A percentile compares a stretch with the other conserved stretches of the same genome.
phyloP scores from a whole-genome alignment of 2,888 invertebrate genomes.

The Sphaerophoria taeniata region DNA sequence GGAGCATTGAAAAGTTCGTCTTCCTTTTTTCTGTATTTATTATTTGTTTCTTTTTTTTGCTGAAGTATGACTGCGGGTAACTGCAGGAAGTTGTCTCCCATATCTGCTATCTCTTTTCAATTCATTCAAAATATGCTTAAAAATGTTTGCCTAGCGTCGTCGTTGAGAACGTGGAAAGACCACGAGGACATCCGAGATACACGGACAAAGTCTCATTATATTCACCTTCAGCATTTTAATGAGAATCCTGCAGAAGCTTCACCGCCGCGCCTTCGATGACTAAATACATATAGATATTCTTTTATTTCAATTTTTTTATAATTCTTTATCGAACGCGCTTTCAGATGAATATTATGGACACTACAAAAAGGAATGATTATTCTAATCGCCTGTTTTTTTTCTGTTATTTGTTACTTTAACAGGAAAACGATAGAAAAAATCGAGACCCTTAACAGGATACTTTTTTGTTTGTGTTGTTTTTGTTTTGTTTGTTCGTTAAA shows the following conservation, averaged over 20 bases:
- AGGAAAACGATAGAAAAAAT: background rate
- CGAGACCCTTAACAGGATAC: slow-evolving; percentile 40
- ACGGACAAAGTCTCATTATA: slow-evolving; percentile 46
- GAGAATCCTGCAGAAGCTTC: slow-evolving; percentile 66
- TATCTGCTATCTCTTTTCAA: slow-evolving; percentile 48
- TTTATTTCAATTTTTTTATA: slow-evolving; percentile 1
- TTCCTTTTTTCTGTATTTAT: slow-evolving; percentile 7
- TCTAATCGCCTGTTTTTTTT: slow-evolving; percentile 41
- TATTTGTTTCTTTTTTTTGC: slow-evolving; percentile 33
- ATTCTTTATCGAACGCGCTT: slow-evolving; percentile 21
- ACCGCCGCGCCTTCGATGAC: background rate
- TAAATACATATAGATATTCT: too few relatives aligned
- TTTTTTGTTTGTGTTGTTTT: slow-evolving; percentile 48
- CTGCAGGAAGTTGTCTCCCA: slow-evolving; percentile 69
- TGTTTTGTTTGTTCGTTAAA: slow-evolving; percentile 57
- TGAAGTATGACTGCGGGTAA: slow-evolving; percentile 73
- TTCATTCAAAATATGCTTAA: slow-evolving; percentile 29
- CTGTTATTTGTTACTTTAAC: slow-evolving; percentile 26
- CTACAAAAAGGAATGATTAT: slow-evolving; percentile 40
- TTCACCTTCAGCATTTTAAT: slow-evolving; percentile 72
- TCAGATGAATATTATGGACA: slow-evolving; percentile 28
- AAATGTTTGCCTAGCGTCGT: slow-evolving; percentile 36
- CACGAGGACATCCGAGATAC: background rate
- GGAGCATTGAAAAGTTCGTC: slow-evolving; percentile 61
- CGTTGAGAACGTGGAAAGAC: background rate